Base-by-base conservation (phyloP, 1,140 invertebrate genomes). In the Ladona fulva region DNA sequence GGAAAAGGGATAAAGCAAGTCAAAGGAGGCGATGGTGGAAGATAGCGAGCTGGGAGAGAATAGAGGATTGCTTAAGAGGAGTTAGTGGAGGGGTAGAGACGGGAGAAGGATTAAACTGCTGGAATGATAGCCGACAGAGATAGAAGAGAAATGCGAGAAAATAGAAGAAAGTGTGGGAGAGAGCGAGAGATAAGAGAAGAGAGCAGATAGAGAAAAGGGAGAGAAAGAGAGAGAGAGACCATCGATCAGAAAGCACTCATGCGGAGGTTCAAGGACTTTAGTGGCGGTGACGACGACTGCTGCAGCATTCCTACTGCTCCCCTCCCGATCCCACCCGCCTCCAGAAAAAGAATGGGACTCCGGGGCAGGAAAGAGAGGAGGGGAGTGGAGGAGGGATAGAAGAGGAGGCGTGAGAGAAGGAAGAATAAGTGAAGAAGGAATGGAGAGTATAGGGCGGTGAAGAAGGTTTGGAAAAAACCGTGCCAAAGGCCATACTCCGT, bases 201-300 rank as follows among this genome's bases (percentile, higher is more conserved):
- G 29, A 37, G 29, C 29, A 37, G 29, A 37, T 37, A 37, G 29
- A 37, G 29, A 8, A n/a, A n/a, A n/a, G n/a, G n/a, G n/a, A n/a
- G n/a, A 52, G 44, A 52, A 52, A 3, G 52, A 12, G 52, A 66
- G 52, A 66, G n/a, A 66, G 52, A 66, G n/a, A 66, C 52, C 52
- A 66, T 66, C 52, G 52, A 66, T 66, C 52, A 66, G 52, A 66
- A 66, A 66, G 52, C 52, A 66, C 52, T 66, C 52, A 22, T 66
- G 52, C 52, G 1, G 3, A 66, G 52, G 52, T 66, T 66, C 52
- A 66, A 66, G 52, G 52, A 66, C 52, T 66, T 66, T 22, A 66
- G 52, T 12, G 52, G 16, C 52, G 52, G 52, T 66, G 52, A 66
- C 52, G 44, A 19, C 44, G 52, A 66, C 52, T 16, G 52, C 52